phyloP scores from a whole-genome alignment of 2,113 vertebrate genomes.

The Sinocyclocheilus anshuiensis region DNA sequence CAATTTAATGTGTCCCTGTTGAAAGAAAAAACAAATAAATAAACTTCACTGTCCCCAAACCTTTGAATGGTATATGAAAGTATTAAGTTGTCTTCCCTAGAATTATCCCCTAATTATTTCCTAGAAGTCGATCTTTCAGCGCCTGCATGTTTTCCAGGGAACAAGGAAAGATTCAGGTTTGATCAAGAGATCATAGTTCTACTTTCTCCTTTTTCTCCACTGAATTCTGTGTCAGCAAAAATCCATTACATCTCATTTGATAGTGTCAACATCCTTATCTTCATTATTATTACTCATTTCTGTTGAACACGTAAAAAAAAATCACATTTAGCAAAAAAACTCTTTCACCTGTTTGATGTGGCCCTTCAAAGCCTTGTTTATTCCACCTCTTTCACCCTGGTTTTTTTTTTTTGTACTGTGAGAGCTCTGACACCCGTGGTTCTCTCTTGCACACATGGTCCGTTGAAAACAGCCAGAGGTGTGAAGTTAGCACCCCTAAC shows the following conservation, averaged over 20 bases:
- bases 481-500: slow-evolving; percentile 71
- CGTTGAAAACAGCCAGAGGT: slow-evolving; percentile 67
- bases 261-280: background rate
- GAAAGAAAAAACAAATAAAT: too few relatives aligned
- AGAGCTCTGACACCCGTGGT: slow-evolving; percentile 66
- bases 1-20: background rate
- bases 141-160: background rate
- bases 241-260: background rate
- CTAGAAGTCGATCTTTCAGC: too few relatives aligned
- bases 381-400: slow-evolving; percentile 25
- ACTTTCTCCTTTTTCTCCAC: background rate
- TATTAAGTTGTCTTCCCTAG: background rate
- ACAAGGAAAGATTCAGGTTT: background rate
- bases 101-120: background rate
- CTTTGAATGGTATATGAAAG: background rate
- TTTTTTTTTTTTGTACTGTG: slow-evolving; percentile 56
- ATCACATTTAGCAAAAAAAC: slow-evolving; percentile 52
- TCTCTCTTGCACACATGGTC: slow-evolving; percentile 67
- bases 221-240: background rate
- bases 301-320: background rate
- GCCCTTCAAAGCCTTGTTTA: slow-evolving; percentile 30
- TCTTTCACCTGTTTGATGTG: slow-evolving; percentile 24
- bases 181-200: background rate
- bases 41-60: background rate
- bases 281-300: background rate